Base-by-base conservation (phyloP, 2,888 invertebrate species). In the Andrena dorsata region DNA sequence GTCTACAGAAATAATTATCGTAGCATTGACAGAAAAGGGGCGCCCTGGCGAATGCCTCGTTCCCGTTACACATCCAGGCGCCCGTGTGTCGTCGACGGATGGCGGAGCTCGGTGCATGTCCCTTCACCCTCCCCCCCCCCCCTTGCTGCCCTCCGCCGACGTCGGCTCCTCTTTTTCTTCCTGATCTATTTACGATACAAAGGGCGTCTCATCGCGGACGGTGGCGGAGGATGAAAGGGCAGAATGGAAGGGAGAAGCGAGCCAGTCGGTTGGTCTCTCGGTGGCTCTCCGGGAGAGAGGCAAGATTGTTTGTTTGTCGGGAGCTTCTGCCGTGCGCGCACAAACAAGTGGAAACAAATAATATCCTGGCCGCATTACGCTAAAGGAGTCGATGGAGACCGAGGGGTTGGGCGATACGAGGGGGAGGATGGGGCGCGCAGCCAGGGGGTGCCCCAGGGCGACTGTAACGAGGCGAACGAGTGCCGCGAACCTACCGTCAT, bases 261-360 rank as follows among this genome's bases (percentile, higher is more conserved):
- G 73, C 73, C 72, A 73, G 75, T 73, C 69, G 71, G 71, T 53
- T 80, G 73, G 28, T 76, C 80, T 56, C 65, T 63, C 70, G 69
- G 65, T 66, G 73, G 80, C 82, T 81, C 75, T 79, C 71, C 53
- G 65, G 80, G 85, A 83, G 88, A 83, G 88, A 89, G 86, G 87
- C 86, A 83, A 90, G 90, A 91, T 90, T 91, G 90, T 93, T 92
- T 90, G 92, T 93, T 93, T 90, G 90, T 90, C 90, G 90, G 86
- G 90, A 87, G 87, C 84, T 88, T 83, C 88, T 88, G 85, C 32
- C 70, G 79, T 72, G 87, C 82, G 88, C 87, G 90, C 90, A 90
- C 91, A 93, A 91, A 93, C 92, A 91, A 92, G 91, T 91, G 91
- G 90, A 92, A 92, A 93, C 93, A 93, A 93, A 93, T 92, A 93